phyloP scores from a whole-genome alignment of 2,113 vertebrate genomes.

The Vireo altiloquus region DNA sequence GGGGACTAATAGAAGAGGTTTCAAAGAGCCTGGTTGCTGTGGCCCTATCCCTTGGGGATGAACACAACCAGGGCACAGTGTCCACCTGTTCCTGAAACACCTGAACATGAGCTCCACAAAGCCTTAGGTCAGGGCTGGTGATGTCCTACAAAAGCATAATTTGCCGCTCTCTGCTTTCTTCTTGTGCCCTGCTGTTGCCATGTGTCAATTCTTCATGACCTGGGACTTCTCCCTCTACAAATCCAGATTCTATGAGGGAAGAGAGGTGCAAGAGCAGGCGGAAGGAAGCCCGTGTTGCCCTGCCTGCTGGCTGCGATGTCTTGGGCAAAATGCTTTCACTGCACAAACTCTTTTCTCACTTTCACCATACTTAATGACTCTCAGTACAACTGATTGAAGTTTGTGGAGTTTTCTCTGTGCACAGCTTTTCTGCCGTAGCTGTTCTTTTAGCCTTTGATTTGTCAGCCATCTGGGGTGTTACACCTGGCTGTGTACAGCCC shows the following conservation, averaged over 20 bases:
- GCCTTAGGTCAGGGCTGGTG: background rate
- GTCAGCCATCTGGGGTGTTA: background rate
- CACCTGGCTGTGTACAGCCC: background rate
- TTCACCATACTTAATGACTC: background rate
- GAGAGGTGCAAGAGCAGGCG: background rate
- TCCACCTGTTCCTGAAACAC: background rate
- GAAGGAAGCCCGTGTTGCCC: background rate
- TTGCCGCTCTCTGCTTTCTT: background rate
- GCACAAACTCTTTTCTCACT: background rate
- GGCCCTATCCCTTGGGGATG: background rate
- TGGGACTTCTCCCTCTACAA: background rate
- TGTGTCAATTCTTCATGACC: background rate
- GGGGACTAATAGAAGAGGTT: background rate
- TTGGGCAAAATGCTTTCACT: background rate
- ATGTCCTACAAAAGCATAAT: background rate
- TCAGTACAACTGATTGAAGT: background rate
- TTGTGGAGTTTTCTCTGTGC: background rate
- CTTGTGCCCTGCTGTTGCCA: background rate
- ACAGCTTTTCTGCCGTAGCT: background rate
- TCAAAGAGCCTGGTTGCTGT: background rate
- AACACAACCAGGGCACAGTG: background rate
- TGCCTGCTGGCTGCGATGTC: background rate
- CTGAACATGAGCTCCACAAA: rapidly evolving
- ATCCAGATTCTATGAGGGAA: background rate
- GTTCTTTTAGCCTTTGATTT: background rate